Conservation (phyloP, 2,888 invertebrate genomes). For the Euphydryas editha region DNA sequence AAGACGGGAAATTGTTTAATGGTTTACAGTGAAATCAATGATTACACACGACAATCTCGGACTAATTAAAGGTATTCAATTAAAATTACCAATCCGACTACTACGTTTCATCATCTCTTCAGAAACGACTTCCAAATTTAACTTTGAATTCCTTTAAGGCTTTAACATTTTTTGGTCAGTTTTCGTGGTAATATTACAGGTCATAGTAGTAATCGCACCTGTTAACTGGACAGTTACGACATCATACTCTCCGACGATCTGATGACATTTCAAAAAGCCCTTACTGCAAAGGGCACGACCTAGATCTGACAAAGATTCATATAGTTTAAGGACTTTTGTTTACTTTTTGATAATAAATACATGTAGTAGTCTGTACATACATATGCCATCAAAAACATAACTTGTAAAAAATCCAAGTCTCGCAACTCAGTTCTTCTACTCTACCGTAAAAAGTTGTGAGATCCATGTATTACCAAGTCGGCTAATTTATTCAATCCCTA, state of each 20-base stretch:
- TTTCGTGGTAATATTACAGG: not conserved
- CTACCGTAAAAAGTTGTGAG: no score
- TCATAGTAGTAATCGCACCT: not conserved
- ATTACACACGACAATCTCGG: not conserved
- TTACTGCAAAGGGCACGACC: conserved; percentile 23
- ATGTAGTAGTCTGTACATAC: no score
- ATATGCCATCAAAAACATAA: no score
- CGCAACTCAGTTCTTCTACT: no score
- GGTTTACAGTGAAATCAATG: conserved; percentile 15
- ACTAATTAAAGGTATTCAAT: not conserved
- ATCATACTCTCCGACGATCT: not conserved
- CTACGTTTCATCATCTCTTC: no score
- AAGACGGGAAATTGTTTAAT: conserved; percentile 30
- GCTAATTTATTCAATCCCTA: no score
- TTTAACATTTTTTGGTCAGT: not conserved
- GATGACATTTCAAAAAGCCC: conserved; percentile 24
- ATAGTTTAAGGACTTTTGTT: conserved; percentile 10
- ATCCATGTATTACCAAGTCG: no score
- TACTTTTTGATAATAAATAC: conserved; percentile 12
- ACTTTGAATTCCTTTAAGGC: not conserved
- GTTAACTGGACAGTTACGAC: conserved; percentile 13
- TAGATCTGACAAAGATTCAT: conserved; percentile 20
- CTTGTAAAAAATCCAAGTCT: no score
- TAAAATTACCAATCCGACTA: not conserved
- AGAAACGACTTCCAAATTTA: no score